Conservation (phyloP, 1,140 invertebrate genomes). For the Drosophila mojavensis region DNA sequence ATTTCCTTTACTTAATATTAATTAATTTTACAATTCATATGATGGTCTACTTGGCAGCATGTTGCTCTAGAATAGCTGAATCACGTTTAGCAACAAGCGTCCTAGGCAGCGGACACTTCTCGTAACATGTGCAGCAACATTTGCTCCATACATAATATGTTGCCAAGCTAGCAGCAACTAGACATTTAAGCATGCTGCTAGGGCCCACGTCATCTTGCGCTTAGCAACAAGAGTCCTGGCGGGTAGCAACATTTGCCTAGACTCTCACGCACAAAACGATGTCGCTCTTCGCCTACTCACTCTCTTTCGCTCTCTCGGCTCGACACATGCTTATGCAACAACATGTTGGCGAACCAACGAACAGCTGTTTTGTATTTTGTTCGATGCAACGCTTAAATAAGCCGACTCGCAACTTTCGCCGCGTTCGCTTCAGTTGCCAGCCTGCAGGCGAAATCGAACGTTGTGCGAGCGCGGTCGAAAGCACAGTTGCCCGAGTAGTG, state of each 20-base stretch:
- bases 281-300: background rate
- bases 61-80: background rate
- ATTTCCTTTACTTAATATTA: background rate
- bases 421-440: conserved; percentile 6
- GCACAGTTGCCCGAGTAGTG: background rate
- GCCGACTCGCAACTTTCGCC: conserved; percentile 11
- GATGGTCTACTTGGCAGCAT: background rate
- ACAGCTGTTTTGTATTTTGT: conserved; percentile 12
- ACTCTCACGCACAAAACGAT: background rate
- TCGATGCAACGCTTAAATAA: conserved; percentile 4
- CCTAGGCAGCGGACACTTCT: no score
- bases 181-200: background rate
- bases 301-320: background rate
- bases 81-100: no score
- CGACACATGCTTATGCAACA: background rate
- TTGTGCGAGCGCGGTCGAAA: conserved; percentile 4
- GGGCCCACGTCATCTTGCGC: background rate
- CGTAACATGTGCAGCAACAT: no score
- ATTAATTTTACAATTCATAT: background rate
- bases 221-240: conserved; percentile 1
- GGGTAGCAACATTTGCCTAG: conserved; percentile 1
- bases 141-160: no score
- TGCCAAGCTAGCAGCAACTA: background rate
- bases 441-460: conserved; percentile 8
- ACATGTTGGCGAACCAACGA: background rate